These are phyloP conservation scores for Junco hyemalis DNA, from an alignment of 2,113 vertebrate genomes.

Conservation along the genomic window DNA sequence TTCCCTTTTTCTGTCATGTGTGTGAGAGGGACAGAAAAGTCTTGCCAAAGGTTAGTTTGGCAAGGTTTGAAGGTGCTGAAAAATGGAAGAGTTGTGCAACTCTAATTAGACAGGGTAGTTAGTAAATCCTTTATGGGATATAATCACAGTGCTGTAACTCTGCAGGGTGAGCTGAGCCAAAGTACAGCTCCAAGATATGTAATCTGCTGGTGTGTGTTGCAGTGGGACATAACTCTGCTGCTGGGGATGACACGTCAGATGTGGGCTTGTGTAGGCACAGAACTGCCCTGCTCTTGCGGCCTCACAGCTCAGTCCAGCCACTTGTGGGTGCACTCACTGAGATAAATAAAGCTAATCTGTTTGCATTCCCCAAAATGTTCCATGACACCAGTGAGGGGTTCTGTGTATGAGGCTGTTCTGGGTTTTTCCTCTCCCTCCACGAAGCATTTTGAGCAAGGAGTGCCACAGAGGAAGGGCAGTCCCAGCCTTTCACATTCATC, in stretches of 20 bases:
- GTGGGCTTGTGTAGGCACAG: rapidly evolving
- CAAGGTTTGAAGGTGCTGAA: background rate
- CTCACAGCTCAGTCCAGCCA: background rate
- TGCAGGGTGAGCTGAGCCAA: background rate
- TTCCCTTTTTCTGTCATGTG: background rate
- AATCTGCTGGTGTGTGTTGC: background rate
- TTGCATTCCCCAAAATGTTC: background rate
- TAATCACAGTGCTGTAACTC: background rate
- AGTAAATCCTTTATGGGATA: constrained; percentile 13
- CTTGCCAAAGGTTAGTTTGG: constrained; percentile 9
- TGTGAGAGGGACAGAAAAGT: background rate
- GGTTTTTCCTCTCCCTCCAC: background rate
- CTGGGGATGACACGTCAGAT: background rate
- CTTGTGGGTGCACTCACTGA: background rate
- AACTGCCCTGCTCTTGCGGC: background rate
- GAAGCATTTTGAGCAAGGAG: background rate
- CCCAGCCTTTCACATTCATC: background rate
- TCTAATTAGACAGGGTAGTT: background rate
- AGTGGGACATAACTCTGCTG: background rate
- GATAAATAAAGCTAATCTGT: background rate
- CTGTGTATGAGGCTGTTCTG: background rate
- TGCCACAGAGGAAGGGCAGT: background rate
- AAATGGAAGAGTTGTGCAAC: constrained; percentile 27
- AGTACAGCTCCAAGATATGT: constrained; percentile 9
- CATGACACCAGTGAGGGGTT: background rate